Conservation (phyloP, 2,113 vertebrate genomes). For the Elephas maximus region DNA sequence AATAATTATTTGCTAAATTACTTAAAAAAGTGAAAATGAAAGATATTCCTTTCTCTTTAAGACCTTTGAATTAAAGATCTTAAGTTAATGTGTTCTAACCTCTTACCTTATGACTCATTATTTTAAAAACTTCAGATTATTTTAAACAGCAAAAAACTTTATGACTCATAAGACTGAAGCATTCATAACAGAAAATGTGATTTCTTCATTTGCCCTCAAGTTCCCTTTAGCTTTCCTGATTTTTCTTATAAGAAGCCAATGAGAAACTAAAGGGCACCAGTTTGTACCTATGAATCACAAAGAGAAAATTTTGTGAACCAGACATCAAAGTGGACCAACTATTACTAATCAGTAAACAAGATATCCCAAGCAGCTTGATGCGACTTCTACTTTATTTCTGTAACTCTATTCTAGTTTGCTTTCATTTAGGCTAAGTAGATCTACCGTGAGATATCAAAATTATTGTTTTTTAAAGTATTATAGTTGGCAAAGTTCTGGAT, state of each 20-base stretch:
- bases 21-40: neutral
- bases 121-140: neutral
- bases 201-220: neutral
- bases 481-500: slow-evolving; percentile 16
- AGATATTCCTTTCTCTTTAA: neutral
- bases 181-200: slow-evolving; percentile 7
- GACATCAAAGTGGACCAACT: neutral
- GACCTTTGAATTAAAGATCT: slow-evolving; percentile 12
- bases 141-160: neutral
- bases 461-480: neutral
- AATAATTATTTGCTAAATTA: neutral
- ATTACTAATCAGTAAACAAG: neutral
- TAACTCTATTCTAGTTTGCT: neutral
- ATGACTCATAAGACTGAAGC: neutral
- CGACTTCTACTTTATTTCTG: neutral
- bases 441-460: neutral
- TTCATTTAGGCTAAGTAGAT: neutral
- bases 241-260: neutral
- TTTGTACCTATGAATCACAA: neutral
- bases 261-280: neutral
- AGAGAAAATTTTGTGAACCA: neutral
- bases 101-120: neutral
- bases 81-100: neutral
- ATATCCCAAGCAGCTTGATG: neutral
- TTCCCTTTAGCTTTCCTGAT: slow-evolving; percentile 55